Evolutionary conservation across 1,140 invertebrate genomes (phyloP).

Genomic region (Triops cancriformis): DNA sequence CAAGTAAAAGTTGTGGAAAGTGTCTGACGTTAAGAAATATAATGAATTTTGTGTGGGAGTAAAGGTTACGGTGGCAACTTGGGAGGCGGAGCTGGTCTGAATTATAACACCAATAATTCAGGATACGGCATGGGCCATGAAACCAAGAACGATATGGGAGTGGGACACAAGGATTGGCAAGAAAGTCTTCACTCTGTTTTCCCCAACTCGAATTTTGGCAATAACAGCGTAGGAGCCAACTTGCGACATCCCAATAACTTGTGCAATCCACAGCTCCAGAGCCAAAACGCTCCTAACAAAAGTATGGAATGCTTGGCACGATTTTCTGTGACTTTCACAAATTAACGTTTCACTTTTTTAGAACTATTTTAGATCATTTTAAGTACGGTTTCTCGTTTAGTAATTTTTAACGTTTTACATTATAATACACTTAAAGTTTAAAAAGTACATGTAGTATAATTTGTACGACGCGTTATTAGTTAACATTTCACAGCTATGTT

Average conservation of each 20-base stretch:
- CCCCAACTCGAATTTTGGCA: conserved; percentile 45
- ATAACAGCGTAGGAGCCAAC: conserved; percentile 32
- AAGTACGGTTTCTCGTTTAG: too few relatives aligned
- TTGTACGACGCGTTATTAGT: too few relatives aligned
- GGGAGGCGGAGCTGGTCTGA: conserved; percentile 18
- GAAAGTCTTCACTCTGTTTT: conserved; percentile 43
- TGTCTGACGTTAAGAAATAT: too few relatives aligned
- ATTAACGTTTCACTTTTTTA: too few relatives aligned
- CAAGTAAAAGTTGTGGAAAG: background rate
- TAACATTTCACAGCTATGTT: too few relatives aligned
- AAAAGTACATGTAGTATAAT: too few relatives aligned
- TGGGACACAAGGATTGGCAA: conserved; percentile 41
- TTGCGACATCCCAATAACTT: conserved; percentile 19
- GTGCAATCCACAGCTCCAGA: background rate
- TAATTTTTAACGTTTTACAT: too few relatives aligned
- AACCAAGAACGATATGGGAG: background rate
- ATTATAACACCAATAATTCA: background rate
- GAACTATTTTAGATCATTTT: too few relatives aligned
- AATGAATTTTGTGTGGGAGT: background rate
- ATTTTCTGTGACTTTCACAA: too few relatives aligned
- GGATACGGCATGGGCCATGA: conserved; percentile 15
- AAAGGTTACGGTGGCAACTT: conserved; percentile 23
- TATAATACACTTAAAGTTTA: too few relatives aligned
- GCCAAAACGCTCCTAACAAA: background rate
- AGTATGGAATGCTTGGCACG: background rate